Base-by-base conservation (phyloP, 1,140 invertebrate species). In the Colletes latitarsis region DNA sequence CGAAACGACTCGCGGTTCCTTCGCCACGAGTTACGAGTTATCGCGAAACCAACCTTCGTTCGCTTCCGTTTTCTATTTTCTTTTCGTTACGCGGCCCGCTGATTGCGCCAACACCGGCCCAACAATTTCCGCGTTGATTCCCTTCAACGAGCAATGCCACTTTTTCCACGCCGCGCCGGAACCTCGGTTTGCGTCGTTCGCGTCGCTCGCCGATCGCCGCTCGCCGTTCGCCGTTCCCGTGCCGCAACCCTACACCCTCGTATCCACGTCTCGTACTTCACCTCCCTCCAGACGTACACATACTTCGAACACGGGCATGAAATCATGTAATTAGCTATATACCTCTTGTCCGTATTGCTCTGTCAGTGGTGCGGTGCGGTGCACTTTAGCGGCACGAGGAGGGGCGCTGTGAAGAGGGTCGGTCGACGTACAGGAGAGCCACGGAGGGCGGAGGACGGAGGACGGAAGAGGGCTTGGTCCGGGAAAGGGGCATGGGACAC, bases 301-400 rank as follows among this genome's bases (percentile, higher is more conserved):
- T 55, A 17, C 67, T 63, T 67, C 76, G 71, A 49, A 53, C 74
- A 81, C 84, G 83, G 82, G 84, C 83, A 89, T 90, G 90, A 91
- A 91, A 91, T 86, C 90, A 87, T 89, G 89, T 88, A 91, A 91
- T 91, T 91, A 91, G 89, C 89, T 90, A 84, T 90, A 89, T 87
- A 88, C 83, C 86, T 88, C 89, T 91, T 89, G 89, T 87, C 84
- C 88, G 87, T 90, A 89, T 91, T 90, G 87, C 89, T 81, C 86
- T 86, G 86, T 86, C 83, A 82, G 78, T 85, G 77, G 78, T 78
- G 78, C 71, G 88, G 68, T 82, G 88, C 82, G 88, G 68, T 83
- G 88, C 83, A 88, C 87, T 91, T 90, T 90, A 90, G 83, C 77
- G 76, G 79, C 62, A 74, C 79, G 58, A 64, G 78, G 60, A 83